phyloP scores from a whole-genome alignment of 2,113 vertebrate genomes.

The Eolophus roseicapilla region DNA sequence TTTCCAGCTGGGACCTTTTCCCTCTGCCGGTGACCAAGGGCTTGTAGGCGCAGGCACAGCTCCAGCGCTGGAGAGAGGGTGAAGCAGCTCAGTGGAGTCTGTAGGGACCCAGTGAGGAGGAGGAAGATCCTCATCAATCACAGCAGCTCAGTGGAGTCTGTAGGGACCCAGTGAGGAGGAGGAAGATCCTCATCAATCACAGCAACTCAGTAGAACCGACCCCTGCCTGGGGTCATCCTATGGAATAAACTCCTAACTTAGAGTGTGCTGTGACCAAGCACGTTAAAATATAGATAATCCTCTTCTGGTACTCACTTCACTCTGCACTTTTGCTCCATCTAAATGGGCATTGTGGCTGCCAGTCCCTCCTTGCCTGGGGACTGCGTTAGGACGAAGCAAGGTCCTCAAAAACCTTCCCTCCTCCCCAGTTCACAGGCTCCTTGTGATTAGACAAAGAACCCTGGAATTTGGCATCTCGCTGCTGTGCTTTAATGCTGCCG shows the following conservation, averaged over 20 bases:
- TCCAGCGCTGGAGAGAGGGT: accelerated
- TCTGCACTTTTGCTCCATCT: background rate
- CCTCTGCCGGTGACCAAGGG: background rate
- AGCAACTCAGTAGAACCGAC: accelerated
- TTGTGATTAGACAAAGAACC: conserved; percentile 35
- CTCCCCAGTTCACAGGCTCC: conserved; percentile 40
- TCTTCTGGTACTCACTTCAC: background rate
- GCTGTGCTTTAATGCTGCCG: background rate
- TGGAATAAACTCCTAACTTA: background rate
- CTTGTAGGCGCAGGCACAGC: background rate
- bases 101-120: background rate
- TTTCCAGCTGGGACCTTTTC: conserved; percentile 7
- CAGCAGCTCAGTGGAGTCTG: background rate
- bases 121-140: background rate
- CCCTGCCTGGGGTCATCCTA: background rate
- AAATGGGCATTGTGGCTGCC: accelerated
- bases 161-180: background rate
- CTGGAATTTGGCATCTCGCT: conserved; percentile 13
- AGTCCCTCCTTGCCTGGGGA: background rate
- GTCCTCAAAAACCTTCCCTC: background rate
- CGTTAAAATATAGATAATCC: background rate
- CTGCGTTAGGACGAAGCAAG: accelerated
- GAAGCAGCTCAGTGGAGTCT: background rate
- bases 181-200: background rate
- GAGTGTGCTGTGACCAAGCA: background rate